Conservation (phyloP, 1,140 invertebrate genomes). For the Pemphigus obesinymphae region DNA sequence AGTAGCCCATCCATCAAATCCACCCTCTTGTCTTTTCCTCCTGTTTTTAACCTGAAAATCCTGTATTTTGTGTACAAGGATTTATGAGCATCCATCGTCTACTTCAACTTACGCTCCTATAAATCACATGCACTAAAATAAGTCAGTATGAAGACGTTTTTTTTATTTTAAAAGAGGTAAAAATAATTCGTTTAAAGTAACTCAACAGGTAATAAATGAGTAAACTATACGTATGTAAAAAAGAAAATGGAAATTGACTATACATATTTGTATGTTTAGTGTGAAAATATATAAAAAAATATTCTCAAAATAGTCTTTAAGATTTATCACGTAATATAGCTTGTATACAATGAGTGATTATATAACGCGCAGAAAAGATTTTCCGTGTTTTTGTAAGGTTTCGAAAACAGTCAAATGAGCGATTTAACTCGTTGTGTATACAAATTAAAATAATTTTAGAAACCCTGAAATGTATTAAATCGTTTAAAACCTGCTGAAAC, state of each 20-base stretch:
- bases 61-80: neutral
- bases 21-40: neutral
- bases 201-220: neutral
- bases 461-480: constrained; percentile 15
- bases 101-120: neutral
- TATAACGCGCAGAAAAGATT: neutral
- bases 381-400: neutral
- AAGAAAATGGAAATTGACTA: neutral
- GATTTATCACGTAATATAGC: neutral
- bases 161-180: neutral
- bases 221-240: neutral
- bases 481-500: constrained; percentile 31
- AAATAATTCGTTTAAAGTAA: neutral
- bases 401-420: neutral
- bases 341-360: neutral
- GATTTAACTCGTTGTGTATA: neutral
- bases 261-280: neutral
- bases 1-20: constrained; percentile 12
- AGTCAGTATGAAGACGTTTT: neutral
- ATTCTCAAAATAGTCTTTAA: neutral
- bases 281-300: neutral
- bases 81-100: neutral
- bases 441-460: constrained; percentile 4
- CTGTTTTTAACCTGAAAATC: neutral
- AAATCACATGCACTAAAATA: neutral